Conservation (phyloP, 2,888 invertebrate species). For the Thera obeliscata region DNA sequence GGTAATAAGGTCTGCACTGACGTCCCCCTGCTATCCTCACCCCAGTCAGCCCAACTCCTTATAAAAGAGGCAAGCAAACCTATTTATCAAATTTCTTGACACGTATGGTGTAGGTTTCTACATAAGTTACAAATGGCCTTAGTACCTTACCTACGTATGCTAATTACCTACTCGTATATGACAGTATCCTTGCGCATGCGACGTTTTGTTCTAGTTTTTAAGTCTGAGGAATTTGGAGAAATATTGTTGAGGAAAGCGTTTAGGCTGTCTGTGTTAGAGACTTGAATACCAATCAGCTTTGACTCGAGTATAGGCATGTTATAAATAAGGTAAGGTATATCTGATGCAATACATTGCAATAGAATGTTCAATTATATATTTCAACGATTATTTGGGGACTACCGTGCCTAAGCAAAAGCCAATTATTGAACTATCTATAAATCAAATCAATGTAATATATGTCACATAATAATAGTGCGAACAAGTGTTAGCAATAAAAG, state of each 20-base stretch:
- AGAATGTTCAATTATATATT: not conserved
- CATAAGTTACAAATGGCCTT: constrained; percentile 46
- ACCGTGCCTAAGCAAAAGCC: no score
- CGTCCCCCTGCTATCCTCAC: not conserved
- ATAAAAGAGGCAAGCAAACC: not conserved
- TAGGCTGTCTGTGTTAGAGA: constrained; percentile 41
- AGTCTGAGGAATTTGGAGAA: constrained; percentile 47
- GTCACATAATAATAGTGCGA: no score
- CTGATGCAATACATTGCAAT: not conserved
- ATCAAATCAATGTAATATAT: no score
- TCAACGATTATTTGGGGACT: no score
- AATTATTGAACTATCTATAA: no score
- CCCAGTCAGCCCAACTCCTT: no score
- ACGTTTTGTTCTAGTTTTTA: constrained; percentile 39
- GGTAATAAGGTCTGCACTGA: no score
- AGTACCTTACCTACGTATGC: constrained; percentile 41
- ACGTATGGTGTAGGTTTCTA: constrained; percentile 35
- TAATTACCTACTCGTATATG: constrained; percentile 37
- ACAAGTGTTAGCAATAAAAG: no score
- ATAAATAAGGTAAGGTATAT: not conserved
- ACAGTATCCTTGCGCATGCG: constrained; percentile 44
- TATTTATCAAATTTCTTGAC: constrained; percentile 49
- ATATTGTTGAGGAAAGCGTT: constrained; percentile 58
- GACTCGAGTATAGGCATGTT: not conserved
- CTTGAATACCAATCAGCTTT: constrained; percentile 49